Conservation (phyloP, 1,140 invertebrate species). For the Drosophila oshimai region DNA sequence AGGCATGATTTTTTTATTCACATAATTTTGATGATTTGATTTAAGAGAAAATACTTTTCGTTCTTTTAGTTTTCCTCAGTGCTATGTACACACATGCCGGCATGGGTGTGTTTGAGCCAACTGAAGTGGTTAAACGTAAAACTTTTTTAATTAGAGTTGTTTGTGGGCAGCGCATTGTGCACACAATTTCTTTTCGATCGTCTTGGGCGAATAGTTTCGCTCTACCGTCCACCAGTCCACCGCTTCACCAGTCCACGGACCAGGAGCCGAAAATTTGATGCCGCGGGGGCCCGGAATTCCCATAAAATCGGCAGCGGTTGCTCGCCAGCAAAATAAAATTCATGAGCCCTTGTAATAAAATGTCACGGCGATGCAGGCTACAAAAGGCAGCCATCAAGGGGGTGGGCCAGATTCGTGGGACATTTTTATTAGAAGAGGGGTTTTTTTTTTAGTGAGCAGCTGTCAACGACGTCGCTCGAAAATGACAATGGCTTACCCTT, state of each 20-base stretch:
- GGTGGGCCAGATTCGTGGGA: not conserved
- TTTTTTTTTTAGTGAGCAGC: constrained; percentile 21
- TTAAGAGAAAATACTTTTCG: not conserved
- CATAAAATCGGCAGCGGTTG: constrained; percentile 63
- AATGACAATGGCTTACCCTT: constrained; percentile 71
- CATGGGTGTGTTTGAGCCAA: constrained; percentile 40
- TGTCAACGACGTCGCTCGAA: constrained; percentile 67
- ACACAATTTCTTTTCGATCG: constrained; percentile 64
- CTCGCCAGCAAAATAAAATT: constrained; percentile 70
- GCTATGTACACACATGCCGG: constrained; percentile 15
- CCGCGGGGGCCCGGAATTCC: constrained; percentile 24
- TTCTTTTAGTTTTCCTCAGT: not conserved
- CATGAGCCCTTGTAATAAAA: constrained; percentile 77
- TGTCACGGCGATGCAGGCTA: constrained; percentile 52
- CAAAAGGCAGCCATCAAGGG: constrained; percentile 52
- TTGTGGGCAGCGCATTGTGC: constrained; percentile 64
- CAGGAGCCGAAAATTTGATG: constrained; percentile 24
- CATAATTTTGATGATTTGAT: no score
- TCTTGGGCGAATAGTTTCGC: constrained; percentile 67
- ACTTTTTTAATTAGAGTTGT: constrained; percentile 81
- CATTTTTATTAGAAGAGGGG: not conserved
- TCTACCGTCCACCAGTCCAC: not conserved
- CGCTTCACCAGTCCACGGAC: not conserved
- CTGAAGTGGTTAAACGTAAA: constrained; percentile 79
- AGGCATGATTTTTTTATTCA: no score